Conservation (phyloP, 2,888 invertebrate species). For the Ptilodon capucinus region DNA sequence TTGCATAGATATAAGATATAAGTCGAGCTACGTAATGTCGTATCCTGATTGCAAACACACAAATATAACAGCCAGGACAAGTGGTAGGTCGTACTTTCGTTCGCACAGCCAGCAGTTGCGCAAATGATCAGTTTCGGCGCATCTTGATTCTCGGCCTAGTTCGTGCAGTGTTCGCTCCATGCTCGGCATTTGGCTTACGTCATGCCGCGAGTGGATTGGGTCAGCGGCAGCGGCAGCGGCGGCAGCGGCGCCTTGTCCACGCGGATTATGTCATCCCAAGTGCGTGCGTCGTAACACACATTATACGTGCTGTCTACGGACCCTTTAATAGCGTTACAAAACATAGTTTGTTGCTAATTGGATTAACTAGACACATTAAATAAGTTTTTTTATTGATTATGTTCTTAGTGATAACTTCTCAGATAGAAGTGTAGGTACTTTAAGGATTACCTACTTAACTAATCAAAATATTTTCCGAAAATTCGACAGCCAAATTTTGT, state of each 20-base stretch:
- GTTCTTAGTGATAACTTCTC: no score
- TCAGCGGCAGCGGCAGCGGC: constrained; percentile 58
- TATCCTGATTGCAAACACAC: background rate
- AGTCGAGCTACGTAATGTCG: background rate
- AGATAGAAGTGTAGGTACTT: no score
- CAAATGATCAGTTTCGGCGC: constrained; percentile 66
- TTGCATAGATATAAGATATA: no score
- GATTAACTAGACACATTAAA: no score
- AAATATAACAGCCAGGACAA: background rate
- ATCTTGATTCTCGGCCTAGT: constrained; percentile 71
- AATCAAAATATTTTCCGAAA: no score
- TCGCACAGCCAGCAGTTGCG: constrained; percentile 37
- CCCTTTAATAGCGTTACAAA: constrained; percentile 34
- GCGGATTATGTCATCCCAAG: constrained; percentile 66
- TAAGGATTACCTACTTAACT: no score
- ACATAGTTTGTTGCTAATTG: constrained; percentile 16
- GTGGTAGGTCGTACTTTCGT: background rate
- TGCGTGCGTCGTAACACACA: constrained; percentile 49
- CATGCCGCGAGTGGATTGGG: constrained; percentile 63
- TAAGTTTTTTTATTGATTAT: no score
- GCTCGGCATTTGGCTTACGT: constrained; percentile 51
- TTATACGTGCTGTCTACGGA: constrained; percentile 42
- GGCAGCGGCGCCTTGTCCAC: constrained; percentile 55
- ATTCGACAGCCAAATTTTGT: background rate
- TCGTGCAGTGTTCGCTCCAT: constrained; percentile 41